Base-by-base conservation (phyloP, 2,113 vertebrate species). In the Mesitornis unicolor region DNA sequence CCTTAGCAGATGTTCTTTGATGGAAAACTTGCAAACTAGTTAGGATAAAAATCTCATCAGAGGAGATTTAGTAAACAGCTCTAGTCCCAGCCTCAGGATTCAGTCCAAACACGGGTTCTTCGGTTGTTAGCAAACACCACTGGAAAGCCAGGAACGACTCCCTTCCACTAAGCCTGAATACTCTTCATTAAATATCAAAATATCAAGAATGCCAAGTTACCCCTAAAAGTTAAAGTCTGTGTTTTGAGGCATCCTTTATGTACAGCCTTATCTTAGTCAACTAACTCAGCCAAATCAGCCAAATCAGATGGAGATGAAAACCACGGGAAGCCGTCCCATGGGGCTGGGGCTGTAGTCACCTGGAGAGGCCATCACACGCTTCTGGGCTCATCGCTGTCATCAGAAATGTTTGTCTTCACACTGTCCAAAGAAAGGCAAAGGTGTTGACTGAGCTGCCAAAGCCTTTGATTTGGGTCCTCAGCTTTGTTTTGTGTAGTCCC, bases 1-100 rank as follows among this genome's bases (percentile, higher is more conserved):
- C 60, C 81, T 89, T 71, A 81, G 29, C 82, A 96, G 79, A 86
- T 96, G 87, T 43, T 93, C 35, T 77, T 47, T 67, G 29, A 80
- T 78, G 26, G 51, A 94, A 91, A 96, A 93, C 65, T 75, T 95
- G 50, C 13, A 82, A 82, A 57, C 51, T 82, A 82, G 43, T 78
- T 89, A 78, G n/a, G 65, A 45, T 48, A 84, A 84, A 93, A 82
- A 68, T 69, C 61, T 89, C 43, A 33, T 68, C 51, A 63, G 59
- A 75, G n/a, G 22, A 29, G 36, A 26, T 56, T 95, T 74, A 69
- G 18, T 64, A 78, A 63, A 47, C 25, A 79, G n/a, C 24, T 80
- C 45, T 53, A 59, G 21, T 77, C 18, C 8, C 20, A 45, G 42
- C 13, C 33, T 76, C 40, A 29, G 11, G 15, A 70, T 91, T 86